These are phyloP conservation scores for Augochlorella aurata DNA, from an alignment of 2,888 invertebrate genomes.

Conservation along the genomic window DNA sequence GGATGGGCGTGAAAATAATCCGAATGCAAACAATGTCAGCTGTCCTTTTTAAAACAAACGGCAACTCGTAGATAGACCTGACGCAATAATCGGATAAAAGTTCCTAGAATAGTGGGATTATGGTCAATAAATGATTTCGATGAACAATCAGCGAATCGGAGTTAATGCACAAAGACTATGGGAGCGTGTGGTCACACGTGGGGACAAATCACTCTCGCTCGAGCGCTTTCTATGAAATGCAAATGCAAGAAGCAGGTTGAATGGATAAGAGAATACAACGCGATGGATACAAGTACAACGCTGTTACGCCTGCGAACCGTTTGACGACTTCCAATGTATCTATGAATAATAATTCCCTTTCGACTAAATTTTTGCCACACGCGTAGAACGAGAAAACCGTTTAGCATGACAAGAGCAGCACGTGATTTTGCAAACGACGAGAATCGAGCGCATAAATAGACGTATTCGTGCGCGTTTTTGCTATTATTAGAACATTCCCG, in stretches of 20 bases:
- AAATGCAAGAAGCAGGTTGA: slow-evolving; percentile 21
- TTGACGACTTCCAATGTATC: slow-evolving; percentile 19
- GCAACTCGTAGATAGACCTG: too few species aligned
- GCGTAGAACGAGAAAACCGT: slow-evolving; percentile 4
- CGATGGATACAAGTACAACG: slow-evolving; percentile 5
- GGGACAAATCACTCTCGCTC: slow-evolving; percentile 16
- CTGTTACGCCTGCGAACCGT: slow-evolving; percentile 25
- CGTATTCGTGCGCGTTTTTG: slow-evolving; percentile 21
- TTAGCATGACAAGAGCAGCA: slow-evolving; percentile 44
- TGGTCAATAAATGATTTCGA: not conserved
- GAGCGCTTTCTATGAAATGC: slow-evolving; percentile 29
- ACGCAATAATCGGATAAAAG: not conserved
- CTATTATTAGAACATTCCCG: slow-evolving; percentile 29
- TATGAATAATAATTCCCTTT: slow-evolving; percentile 35
- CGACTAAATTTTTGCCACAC: slow-evolving; percentile 14
- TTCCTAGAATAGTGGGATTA: not conserved
- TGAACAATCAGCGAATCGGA: not conserved
- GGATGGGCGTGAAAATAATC: too few species aligned
- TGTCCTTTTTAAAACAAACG: too few species aligned
- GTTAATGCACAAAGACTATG: not conserved
- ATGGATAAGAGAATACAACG: slow-evolving; percentile 24
- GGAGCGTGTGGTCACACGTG: not conserved
- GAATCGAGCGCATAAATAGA: slow-evolving; percentile 58
- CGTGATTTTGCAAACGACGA: slow-evolving; percentile 53
- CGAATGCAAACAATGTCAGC: too few species aligned